Base-by-base conservation (phyloP, 2,113 vertebrate genomes). In the Thamnophis sirtalis region DNA sequence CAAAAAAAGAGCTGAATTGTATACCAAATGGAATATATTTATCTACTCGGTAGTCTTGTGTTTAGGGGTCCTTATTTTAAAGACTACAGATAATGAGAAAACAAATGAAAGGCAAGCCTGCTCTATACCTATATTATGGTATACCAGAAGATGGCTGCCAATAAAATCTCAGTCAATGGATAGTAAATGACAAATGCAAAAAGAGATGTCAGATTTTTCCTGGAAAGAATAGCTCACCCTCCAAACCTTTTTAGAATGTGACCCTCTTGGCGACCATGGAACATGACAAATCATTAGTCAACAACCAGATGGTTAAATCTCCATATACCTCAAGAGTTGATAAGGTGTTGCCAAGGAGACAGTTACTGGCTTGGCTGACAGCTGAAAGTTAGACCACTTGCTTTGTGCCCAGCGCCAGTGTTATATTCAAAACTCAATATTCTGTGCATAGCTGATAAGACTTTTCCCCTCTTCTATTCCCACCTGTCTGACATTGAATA, bases 181-280 rank as follows among this genome's bases (percentile, higher is more conserved):
- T 92, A 93, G 0, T 0, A 13, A 84, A 89, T 51, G 85, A 49
- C 89, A 56, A 88, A 51, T 24, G 13, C 51, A 55, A 90, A 56
- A 22, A 86, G 38, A 55, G 54, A 49, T 92, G 89, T 89, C 55
- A 53, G 87, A n/a, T 28, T 51, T 84, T 93, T 92, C 87, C 73
- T 53, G 0, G 92, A 88, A 95, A 95, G 92, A 94, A 93, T 91
- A 95, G 89, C n/a, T 89, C 92, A 95, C 95, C 56, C 56, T 90
- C 87, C 89, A 92, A 93, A 58, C 86, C 92, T 94, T 60, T 60
- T 91, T 86, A 5, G 1, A 51, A 84, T 38, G n/a, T 54, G 89
- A 80, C 50, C 6, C 55, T 26, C 84, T 87, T 88, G 13, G 7
- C 87, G 85, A 9, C 19, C 22, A 2, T 48, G 28, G 5, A 95